Evolutionary conservation across 2,113 vertebrate genomes (phyloP).

Genomic region (Python bivittatus): DNA sequence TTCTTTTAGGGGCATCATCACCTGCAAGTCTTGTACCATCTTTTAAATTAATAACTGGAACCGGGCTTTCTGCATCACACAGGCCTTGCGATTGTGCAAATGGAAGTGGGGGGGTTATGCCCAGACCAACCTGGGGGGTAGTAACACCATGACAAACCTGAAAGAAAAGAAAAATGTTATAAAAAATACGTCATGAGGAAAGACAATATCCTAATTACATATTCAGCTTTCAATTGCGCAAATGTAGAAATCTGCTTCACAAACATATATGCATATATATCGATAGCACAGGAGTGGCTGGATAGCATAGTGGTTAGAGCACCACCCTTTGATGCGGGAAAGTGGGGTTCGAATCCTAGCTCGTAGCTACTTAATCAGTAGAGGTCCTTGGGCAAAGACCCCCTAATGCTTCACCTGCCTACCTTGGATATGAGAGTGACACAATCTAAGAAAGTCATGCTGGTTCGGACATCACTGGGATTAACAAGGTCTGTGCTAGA

Average conservation of each 20-base stretch:
- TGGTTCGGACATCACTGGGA: too few relatives aligned
- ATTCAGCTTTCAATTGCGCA: background rate
- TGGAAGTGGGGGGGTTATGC: constrained; percentile 67
- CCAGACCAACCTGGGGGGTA: constrained; percentile 78
- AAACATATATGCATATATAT: too few relatives aligned
- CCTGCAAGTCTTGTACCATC: constrained; percentile 95
- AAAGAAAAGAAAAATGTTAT: constrained; percentile 38
- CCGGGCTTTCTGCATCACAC: constrained; percentile 85
- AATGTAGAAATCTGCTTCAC: background rate
- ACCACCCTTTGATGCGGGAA: too few relatives aligned
- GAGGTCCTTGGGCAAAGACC: too few relatives aligned
- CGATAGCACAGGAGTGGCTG: too few relatives aligned
- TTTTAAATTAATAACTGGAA: constrained; percentile 96
- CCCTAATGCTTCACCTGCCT: too few relatives aligned
- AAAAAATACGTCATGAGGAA: background rate
- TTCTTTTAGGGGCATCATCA: constrained; percentile 92
- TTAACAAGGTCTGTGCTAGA: too few relatives aligned
- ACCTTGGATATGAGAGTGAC: too few relatives aligned
- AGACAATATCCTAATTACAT: background rate
- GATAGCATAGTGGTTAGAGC: too few relatives aligned
- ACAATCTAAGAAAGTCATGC: too few relatives aligned
- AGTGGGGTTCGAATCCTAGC: too few relatives aligned
- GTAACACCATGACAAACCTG: constrained; percentile 83
- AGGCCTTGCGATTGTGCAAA: constrained; percentile 75
- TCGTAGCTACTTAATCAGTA: too few relatives aligned